Evolutionary conservation across 2,888 invertebrate species (phyloP), one percentile per base, ranked within the genome.

Genomic region (Phengaris alcon): DNA sequence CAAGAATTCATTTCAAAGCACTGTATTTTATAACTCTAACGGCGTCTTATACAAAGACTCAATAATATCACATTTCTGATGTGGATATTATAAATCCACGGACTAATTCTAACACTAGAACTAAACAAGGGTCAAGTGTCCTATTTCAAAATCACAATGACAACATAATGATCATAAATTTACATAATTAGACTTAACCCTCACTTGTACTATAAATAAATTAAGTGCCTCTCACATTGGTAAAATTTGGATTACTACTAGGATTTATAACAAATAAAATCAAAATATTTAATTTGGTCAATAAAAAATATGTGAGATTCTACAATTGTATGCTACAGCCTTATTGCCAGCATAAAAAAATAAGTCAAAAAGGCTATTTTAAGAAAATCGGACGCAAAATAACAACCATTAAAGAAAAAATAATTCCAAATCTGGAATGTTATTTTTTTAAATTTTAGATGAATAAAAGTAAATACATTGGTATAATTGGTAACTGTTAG

Each of bases 61-160:
- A 93, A 94, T 95, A 95, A 95, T 95, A 95, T 95, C 95, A 95
- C 95, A 95, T 95, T 95, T 95, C 95, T 95, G 88, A 95, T 95
- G 95, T 95, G 95, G 95, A 95, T 95, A 95, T 95, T 95, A 95
- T 93, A 79, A 89, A 92, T 91, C 93, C 92, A 92, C 91, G 85
- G 81, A 87, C 88, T 90, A 90, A 83, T 79, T 59, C 64, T 64
- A 64, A 64, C 35, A 64, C 64, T 64, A 84, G 81, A 79, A 77
- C 83, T 81, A 81, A 78, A 64, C 35, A 12, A n/a, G n/a, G n/a
- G n/a, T n/a, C n/a, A 52, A 64, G 35, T 22, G 57, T 57, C 9
- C 64, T 44, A 44, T 64, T 64, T 64, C 13, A 6, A 64, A 64
- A 12, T 64, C 64, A 35, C 35, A 6, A 44, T 64, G 35, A 64